phyloP scores from a whole-genome alignment of 2,888 invertebrate species.

The Rotaria sp. region DNA sequence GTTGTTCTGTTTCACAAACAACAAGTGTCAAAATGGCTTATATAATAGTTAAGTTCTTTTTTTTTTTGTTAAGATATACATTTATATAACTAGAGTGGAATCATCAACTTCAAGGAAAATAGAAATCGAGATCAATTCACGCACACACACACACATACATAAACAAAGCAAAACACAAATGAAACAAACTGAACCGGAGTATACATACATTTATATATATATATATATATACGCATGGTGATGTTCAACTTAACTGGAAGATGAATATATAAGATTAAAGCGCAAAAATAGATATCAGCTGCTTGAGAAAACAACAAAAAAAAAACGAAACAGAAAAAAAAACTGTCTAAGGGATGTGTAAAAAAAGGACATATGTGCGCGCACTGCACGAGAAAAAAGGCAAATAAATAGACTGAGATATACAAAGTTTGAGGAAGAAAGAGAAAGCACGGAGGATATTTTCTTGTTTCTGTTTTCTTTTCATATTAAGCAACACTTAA shows the following conservation, averaged over 20 bases:
- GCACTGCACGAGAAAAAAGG: neutral
- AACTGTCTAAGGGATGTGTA: neutral
- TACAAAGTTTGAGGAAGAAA: neutral
- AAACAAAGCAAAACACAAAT: neutral
- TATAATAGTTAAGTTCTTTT: neutral
- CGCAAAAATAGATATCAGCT: constrained; percentile 24
- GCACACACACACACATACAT: neutral
- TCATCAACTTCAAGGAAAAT: constrained; percentile 5
- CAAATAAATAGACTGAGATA: constrained; percentile 22
- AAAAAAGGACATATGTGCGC: neutral
- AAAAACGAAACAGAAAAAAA: too few relatives aligned
- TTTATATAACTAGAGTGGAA: neutral
- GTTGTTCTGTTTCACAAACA: neutral
- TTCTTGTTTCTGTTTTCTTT: neutral
- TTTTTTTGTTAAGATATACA: neutral
- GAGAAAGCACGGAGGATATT: neutral
- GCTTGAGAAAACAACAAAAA: constrained; percentile 2
- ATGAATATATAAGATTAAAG: neutral
- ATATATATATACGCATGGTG: neutral
- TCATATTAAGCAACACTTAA: neutral
- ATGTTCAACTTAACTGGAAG: constrained; percentile 17
- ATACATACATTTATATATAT: constrained; percentile 4
- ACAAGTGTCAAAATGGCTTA: neutral
- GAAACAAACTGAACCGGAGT: neutral
- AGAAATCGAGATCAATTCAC: neutral